These are phyloP conservation scores for Gallinago jamesoni DNA, from an alignment of 2,113 vertebrate species.

Conservation along the genomic window DNA sequence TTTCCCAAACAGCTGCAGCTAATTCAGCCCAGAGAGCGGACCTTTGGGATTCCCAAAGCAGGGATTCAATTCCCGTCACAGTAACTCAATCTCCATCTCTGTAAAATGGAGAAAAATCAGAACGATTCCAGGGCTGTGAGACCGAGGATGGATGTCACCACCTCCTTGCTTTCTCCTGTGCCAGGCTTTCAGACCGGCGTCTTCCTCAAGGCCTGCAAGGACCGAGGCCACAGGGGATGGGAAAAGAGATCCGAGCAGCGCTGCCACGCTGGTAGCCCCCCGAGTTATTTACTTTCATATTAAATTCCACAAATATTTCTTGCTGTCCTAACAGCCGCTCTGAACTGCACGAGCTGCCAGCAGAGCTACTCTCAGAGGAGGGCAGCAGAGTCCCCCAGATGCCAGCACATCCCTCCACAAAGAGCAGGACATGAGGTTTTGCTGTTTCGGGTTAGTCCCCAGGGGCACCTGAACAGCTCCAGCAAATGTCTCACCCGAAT, in stretches of 20 bases:
- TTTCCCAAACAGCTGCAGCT: neutral
- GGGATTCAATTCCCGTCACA: neutral
- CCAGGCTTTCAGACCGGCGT: neutral
- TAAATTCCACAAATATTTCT: constrained; percentile 1
- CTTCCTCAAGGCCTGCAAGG: neutral
- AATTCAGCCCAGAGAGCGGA: neutral
- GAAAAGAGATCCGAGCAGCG: neutral
- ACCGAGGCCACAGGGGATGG: neutral
- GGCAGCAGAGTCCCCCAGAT: constrained; percentile 45
- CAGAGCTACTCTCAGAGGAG: constrained; percentile 8
- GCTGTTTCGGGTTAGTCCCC: neutral
- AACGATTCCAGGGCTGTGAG: neutral
- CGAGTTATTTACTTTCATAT: neutral
- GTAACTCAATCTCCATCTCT: neutral
- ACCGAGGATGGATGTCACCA: neutral
- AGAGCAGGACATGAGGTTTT: neutral
- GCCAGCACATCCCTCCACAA: neutral
- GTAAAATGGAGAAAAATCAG: neutral
- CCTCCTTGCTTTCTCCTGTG: neutral
- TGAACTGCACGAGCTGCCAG: neutral
- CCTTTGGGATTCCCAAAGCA: neutral
- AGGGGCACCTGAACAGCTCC: neutral
- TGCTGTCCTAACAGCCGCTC: neutral
- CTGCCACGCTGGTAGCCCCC: neutral
- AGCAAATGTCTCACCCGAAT: neutral